Evolutionary conservation across 2,888 invertebrate genomes (phyloP).

Genomic region (Endomychus coccineus): DNA sequence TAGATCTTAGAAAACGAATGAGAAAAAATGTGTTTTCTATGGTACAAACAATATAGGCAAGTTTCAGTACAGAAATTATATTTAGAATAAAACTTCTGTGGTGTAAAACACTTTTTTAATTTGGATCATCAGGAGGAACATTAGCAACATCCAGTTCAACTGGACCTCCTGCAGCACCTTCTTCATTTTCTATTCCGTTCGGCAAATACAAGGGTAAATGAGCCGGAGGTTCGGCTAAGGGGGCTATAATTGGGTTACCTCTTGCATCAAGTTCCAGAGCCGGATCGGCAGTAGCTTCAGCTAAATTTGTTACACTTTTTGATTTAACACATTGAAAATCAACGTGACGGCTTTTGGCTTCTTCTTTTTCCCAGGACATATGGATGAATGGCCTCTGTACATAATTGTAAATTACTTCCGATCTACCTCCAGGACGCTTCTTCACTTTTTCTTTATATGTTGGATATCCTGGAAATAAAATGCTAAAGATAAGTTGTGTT

Average conservation of each 20-base stretch:
- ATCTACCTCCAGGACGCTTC: constrained; percentile 86
- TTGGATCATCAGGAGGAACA: constrained; percentile 35
- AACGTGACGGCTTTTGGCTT: constrained; percentile 96
- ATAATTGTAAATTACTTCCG: constrained; percentile 99
- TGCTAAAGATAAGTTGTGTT: too few relatives aligned
- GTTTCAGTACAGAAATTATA: too few relatives aligned
- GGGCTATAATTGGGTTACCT: constrained; percentile 42
- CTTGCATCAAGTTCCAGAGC: constrained; percentile 61
- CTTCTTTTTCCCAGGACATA: constrained; percentile 99
- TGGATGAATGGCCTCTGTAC: constrained; percentile 98
- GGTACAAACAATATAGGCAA: too few relatives aligned
- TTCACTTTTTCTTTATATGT: constrained; percentile 99
- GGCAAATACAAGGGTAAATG: constrained; percentile 11
- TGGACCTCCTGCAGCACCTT: constrained; percentile 38
- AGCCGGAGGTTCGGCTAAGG: constrained; percentile 28
- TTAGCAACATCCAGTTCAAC: constrained; percentile 35
- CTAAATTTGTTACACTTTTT: constrained; percentile 93
- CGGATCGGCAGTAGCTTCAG: constrained; percentile 91
- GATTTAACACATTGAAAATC: constrained; percentile 99
- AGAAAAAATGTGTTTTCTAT: too few relatives aligned
- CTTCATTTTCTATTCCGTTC: constrained; percentile 34
- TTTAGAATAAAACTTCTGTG: too few relatives aligned
- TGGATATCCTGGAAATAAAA: constrained; percentile 73
- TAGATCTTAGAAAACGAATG: too few relatives aligned
- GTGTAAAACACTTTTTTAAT: constrained; percentile 14